Evolutionary conservation across 2,888 invertebrate genomes (phyloP), one percentile per base, ranked within the genome.

Genomic region (Pyrgus malvae): DNA sequence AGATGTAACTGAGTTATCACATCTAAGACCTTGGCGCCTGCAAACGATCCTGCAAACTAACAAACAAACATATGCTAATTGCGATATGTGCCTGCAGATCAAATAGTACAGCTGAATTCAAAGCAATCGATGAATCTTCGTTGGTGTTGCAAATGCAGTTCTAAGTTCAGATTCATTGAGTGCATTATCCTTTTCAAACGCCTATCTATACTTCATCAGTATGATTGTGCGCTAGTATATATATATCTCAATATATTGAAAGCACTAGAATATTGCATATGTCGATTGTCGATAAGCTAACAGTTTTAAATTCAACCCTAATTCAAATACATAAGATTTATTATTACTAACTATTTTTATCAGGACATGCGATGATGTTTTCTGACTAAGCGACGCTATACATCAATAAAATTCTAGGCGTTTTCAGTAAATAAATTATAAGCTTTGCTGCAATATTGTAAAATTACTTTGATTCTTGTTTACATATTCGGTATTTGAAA

Each of bases 1-100:
- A 64, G 48, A 58, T 61, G 62, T 71, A 74, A 74, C 58, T 65
- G 63, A 78, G 68, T 81, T 80, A 79, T 64, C 77, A 77, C 72
- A 62, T 69, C 55, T 40, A 48, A 61, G 66, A 45, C 63, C 62
- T 66, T 65, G 63, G 25, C 54, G 23, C 46, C 56, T 37, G 17
- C 55, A 60, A 55, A 58, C 58, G 53, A 35, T 60, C 55, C 64
- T 61, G 65, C 63, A 62, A 58, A 67, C 60, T 57, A 41, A 61
- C 63, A 63, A 59, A 66, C 68, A 61, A 59, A 67, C 64, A 65
- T 64, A 59, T 66, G 70, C 57, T 69, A 69, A 73, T 67, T 56
- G 57, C 44, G 57, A 59, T 35, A 25, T 27, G 45, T 53, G 29
- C 50, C 17, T 23, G 8, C 31, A 50, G 33, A 31, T 25, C 48